A percentile compares a stretch with the other conserved stretches of the same genome.
Conservation (phyloP, 2,797 vertebrate genomes). For the Phataginus tricuspis region DNA sequence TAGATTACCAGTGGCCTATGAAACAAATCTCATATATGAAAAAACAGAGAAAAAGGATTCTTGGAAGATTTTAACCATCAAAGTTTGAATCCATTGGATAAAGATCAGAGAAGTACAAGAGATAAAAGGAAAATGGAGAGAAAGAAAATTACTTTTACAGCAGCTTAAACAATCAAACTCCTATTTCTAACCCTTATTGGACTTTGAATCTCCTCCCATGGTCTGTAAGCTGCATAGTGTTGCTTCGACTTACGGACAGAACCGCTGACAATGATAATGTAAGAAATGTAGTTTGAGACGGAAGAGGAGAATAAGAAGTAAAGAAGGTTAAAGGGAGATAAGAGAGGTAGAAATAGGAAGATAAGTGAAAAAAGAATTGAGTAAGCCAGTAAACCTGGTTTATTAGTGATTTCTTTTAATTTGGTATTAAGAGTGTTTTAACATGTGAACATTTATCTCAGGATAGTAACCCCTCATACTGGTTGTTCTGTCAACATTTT, state of each 20-base stretch:
- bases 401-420: slow-evolving; percentile 33
- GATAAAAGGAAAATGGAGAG: not conserved
- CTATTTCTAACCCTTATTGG: not conserved
- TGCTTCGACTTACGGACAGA: not conserved
- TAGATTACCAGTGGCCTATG: not conserved
- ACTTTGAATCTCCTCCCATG: not conserved
- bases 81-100: not conserved
- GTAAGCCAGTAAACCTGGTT: not conserved
- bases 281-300: not conserved
- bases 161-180: not conserved
- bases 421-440: slow-evolving; percentile 11
- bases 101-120: not conserved
- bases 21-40: not conserved
- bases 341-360: not conserved
- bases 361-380: not conserved
- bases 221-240: not conserved
- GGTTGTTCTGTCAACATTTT: slow-evolving; percentile 53
- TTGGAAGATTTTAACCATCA: not conserved
- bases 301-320: not conserved
- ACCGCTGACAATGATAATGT: not conserved
- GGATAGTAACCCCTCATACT: not conserved
- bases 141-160: not conserved
- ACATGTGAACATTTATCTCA: not conserved
- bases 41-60: not conserved
- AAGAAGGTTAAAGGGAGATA: not conserved